phyloP scores from a whole-genome alignment of 2,113 vertebrate genomes.

The Gymnorhina tibicen region DNA sequence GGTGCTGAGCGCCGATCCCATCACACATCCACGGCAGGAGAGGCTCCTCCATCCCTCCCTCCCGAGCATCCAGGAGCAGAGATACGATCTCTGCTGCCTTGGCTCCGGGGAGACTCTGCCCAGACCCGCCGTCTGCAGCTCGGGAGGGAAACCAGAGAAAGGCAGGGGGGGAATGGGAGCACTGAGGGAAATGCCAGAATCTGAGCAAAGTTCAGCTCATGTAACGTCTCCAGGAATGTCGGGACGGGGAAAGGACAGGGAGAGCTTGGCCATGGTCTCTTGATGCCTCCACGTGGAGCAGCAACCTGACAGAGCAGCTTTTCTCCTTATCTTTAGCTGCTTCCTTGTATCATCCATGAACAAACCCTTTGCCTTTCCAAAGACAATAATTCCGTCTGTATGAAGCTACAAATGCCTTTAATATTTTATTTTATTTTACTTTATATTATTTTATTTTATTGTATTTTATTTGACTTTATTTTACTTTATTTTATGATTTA shows the following conservation, averaged over 20 bases:
- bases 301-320: neutral
- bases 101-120: neutral
- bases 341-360: neutral
- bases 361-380: neutral
- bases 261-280: neutral
- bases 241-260: fast-evolving
- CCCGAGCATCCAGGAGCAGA: neutral
- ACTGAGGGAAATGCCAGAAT: neutral
- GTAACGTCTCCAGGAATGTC: neutral
- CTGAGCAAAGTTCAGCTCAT: neutral
- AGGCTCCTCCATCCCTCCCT: neutral
- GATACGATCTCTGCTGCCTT: neutral
- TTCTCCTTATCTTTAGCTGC: neutral
- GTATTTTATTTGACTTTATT: neutral
- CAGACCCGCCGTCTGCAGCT: neutral
- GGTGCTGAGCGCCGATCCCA: fast-evolving
- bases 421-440: neutral
- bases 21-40: fast-evolving
- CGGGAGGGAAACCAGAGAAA: conserved; percentile 1
- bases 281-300: neutral
- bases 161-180: neutral
- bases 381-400: neutral
- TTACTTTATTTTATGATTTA: neutral
- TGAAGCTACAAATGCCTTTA: neutral
- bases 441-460: neutral